These are phyloP conservation scores for Drosophila demipolita DNA, from an alignment of 2,888 invertebrate genomes.

Conservation along the genomic window DNA sequence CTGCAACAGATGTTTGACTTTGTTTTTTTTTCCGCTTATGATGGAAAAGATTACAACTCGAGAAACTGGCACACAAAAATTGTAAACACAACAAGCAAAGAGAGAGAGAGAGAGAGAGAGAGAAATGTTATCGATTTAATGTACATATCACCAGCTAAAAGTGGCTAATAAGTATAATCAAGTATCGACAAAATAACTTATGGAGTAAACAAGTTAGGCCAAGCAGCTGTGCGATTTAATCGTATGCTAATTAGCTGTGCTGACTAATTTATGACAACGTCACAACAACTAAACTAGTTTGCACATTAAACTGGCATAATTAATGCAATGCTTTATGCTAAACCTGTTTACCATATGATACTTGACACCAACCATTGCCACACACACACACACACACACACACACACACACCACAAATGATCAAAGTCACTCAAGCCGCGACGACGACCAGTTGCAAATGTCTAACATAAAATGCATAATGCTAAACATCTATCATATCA, in stretches of 20 bases:
- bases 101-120: background rate
- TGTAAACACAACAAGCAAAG: slow-evolving; percentile 21
- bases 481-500: slow-evolving; percentile 6
- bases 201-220: background rate
- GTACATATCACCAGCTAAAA: background rate
- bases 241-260: slow-evolving; percentile 42
- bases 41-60: slow-evolving; percentile 35
- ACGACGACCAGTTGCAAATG: slow-evolving; percentile 4
- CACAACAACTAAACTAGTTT: slow-evolving; percentile 44
- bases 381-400: slow-evolving; percentile 7
- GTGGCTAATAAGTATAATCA: background rate
- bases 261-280: slow-evolving; percentile 43
- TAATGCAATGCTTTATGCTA: slow-evolving; percentile 47
- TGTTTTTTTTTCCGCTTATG: slow-evolving; percentile 38
- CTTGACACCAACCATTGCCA: slow-evolving; percentile 34
- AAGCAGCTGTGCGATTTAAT: slow-evolving; percentile 21
- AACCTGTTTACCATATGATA: slow-evolving; percentile 41
- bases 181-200: background rate
- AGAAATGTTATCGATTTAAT: slow-evolving; percentile 6
- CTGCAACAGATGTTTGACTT: slow-evolving; percentile 69
- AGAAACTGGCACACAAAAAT: slow-evolving; percentile 48
- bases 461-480: slow-evolving; percentile 2
- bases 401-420: slow-evolving; percentile 31
- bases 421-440: slow-evolving; percentile 36
- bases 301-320: slow-evolving; percentile 45